Conservation (phyloP, 2,797 vertebrate genomes). For the Buceros bicornis region DNA sequence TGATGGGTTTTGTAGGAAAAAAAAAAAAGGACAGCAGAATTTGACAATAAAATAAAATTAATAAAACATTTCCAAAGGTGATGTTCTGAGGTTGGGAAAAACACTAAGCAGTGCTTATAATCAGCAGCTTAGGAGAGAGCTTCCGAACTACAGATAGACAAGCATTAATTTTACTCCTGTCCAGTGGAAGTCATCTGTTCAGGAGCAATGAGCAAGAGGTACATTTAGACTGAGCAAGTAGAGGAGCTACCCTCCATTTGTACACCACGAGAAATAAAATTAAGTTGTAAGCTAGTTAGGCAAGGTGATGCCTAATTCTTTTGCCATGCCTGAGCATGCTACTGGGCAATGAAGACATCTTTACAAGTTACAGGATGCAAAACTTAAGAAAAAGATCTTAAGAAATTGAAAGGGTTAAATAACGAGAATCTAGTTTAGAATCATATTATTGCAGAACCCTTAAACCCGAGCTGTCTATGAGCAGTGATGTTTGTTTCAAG, state of each 20-base stretch:
- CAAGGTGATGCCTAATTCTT: background rate
- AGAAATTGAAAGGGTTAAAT: background rate
- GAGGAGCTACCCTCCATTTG: background rate
- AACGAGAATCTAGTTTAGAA: background rate
- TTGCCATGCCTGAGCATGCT: background rate
- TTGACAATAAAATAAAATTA: background rate
- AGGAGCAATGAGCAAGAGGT: background rate
- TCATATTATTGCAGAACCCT: background rate
- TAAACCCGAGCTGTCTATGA: background rate
- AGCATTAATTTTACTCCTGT: background rate
- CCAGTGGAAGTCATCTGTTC: background rate
- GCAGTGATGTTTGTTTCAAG: accelerated
- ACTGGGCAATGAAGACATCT: background rate
- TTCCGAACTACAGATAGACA: background rate
- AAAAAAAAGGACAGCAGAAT: background rate
- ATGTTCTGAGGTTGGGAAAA: background rate
- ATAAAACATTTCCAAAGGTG: background rate
- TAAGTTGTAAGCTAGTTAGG: background rate
- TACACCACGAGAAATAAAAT: background rate
- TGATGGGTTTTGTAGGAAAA: background rate
- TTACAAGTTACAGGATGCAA: background rate
- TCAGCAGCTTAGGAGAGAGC: background rate
- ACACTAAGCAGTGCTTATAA: background rate
- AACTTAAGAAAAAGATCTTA: background rate
- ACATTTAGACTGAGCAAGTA: background rate